phyloP scores from a whole-genome alignment of 2,113 vertebrate species.

The Mustela nigripes region DNA sequence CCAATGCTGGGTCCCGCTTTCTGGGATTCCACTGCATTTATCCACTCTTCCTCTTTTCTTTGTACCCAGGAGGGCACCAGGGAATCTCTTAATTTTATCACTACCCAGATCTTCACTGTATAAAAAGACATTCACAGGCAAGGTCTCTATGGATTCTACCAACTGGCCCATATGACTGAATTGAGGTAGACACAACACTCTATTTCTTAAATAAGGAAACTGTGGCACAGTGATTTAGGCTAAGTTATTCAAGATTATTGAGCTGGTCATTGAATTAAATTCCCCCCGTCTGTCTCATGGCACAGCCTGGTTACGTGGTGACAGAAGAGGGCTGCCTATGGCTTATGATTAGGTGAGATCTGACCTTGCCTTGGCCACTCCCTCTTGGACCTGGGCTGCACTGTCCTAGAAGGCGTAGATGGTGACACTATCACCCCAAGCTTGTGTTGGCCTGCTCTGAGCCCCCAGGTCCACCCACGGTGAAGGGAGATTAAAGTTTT shows the following conservation, averaged over 20 bases:
- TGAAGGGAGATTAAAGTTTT: not conserved
- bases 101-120: not conserved
- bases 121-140: not conserved
- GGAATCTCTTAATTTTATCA: accelerated
- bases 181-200: not conserved
- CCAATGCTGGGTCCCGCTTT: not conserved
- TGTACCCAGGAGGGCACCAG: not conserved
- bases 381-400: not conserved
- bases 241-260: not conserved
- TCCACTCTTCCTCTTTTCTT: not conserved
- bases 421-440: not conserved
- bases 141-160: accelerated
- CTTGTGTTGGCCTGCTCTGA: not conserved
- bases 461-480: not conserved
- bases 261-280: not conserved
- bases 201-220: not conserved
- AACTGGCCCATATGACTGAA: not conserved
- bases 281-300: not conserved
- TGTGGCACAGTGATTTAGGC: not conserved
- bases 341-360: not conserved
- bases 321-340: not conserved
- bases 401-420: not conserved
- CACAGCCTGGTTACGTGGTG: accelerated
- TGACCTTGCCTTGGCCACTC: not conserved
- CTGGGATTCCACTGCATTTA: not conserved